Evolutionary conservation across 1,140 invertebrate genomes (phyloP).

Genomic region (Drosophila yakuba): DNA sequence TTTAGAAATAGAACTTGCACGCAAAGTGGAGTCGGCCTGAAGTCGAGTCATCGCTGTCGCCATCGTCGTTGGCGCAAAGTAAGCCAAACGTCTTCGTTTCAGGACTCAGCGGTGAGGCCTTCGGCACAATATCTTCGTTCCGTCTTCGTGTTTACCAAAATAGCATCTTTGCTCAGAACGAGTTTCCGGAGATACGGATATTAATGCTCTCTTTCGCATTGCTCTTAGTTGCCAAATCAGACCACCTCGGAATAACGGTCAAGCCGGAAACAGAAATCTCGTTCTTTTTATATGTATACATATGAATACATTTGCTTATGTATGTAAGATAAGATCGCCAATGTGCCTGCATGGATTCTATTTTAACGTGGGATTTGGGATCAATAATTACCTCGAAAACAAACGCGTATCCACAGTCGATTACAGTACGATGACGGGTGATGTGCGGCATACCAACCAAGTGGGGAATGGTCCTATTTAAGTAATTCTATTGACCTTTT

Average conservation of each 20-base stretch:
- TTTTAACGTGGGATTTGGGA: background rate
- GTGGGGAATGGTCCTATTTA: background rate
- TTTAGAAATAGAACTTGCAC: conserved; percentile 80
- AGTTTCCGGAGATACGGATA: background rate
- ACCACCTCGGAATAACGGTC: background rate
- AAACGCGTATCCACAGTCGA: background rate
- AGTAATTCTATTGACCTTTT: background rate
- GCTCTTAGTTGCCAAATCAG: conserved; percentile 29
- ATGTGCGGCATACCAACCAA: background rate
- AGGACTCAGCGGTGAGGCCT: conserved; percentile 26
- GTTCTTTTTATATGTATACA: no score
- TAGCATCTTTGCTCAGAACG: conserved; percentile 21
- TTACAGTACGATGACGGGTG: background rate
- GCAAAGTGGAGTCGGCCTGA: conserved; percentile 50
- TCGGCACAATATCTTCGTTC: conserved; percentile 40
- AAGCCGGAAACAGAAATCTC: background rate
- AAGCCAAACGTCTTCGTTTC: conserved; percentile 75
- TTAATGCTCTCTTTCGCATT: conserved; percentile 54
- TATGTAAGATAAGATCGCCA: background rate
- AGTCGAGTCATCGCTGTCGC: conserved; percentile 22
- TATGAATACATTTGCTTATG: no score
- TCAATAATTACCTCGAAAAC: conserved; percentile 8
- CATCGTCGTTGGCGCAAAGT: conserved; percentile 55
- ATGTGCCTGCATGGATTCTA: background rate
- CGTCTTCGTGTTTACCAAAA: conserved; percentile 23